Evolutionary conservation across 2,797 vertebrate genomes (phyloP), one percentile per base, ranked within the genome.

Genomic region (Hypotaenidia philippensis): DNA sequence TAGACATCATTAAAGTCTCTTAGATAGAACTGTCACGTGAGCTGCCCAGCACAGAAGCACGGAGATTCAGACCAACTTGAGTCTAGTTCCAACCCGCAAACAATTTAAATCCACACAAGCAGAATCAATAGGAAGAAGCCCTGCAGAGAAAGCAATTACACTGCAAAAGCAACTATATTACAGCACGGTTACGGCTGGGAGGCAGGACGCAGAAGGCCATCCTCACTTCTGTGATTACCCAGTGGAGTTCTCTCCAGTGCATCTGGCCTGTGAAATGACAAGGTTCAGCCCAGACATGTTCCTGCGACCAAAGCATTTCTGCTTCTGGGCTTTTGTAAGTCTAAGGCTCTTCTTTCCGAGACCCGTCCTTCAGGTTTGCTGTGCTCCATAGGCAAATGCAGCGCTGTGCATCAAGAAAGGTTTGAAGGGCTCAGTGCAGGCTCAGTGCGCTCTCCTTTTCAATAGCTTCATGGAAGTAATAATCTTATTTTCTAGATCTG

Each of bases 81-180:
- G 88, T 50, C 93, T 86, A 86, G 89, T 85, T 92, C 94, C 80
- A 94, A 61, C 90, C 76, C 5, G 32, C 90, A 96, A 95, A 94
- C 88, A 89, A 84, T 94, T 97, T 92, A 95, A 94, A 96, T 79
- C 92, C 88, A 91, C 93, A 85, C 90, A 91, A 92, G 86, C 83
- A 95, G 89, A 96, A 96, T 96, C 96, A 95, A 96, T 95, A 95
- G 94, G 94, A 96, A 96, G 93, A 90, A 94, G 83, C 83, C 94
- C 96, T 94, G 95, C 95, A 94, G 95, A 96, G 96, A 96, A 96
- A 96, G 95, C 95, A 97, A 96, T 97, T 96, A 96, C 91, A 89
- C 71, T 70, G 86, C 91, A 87, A 94, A 96, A 96, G 95, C 85
- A 95, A 68, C 95, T 93, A 32, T 68, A 95, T 88, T 93, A 87